A percentile compares a stretch with the other conserved stretches of the same genome.
phyloP scores from a whole-genome alignment of 2,113 vertebrate species.

The Tetraodon nigroviridis region DNA sequence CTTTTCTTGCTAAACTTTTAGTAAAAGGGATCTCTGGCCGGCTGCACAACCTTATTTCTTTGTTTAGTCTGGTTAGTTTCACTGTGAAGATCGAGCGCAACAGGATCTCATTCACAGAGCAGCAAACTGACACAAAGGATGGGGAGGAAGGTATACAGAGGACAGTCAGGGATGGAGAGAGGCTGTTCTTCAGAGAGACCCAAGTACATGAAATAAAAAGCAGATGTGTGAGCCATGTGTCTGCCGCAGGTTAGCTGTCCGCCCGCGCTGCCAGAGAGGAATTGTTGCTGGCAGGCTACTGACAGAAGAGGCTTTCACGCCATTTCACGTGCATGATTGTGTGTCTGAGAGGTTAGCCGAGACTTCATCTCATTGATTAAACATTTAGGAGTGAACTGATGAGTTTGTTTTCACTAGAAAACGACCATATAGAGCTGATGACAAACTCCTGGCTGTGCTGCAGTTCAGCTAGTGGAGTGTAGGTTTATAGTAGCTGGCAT shows the following conservation, averaged over 20 bases:
- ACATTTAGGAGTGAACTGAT: constrained; percentile 25
- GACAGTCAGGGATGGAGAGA: constrained; percentile 37
- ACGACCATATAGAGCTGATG: constrained; percentile 22
- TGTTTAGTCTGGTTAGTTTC: constrained; percentile 43
- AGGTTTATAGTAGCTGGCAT: constrained; percentile 57
- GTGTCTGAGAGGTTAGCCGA: constrained; percentile 1
- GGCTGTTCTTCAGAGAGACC: constrained; percentile 66
- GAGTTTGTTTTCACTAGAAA: constrained; percentile 44
- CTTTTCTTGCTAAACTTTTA: constrained; percentile 12
- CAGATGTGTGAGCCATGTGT: constrained; percentile 71
- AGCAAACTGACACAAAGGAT: constrained; percentile 28
- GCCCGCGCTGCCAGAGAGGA: constrained; percentile 51
- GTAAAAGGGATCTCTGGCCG: constrained; percentile 9
- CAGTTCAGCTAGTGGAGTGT: constrained; percentile 39
- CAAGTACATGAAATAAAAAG: constrained; percentile 76
- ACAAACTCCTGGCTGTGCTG: constrained; percentile 36
- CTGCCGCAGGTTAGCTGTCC: constrained; percentile 71
- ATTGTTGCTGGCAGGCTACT: constrained; percentile 64
- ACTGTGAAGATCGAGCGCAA: constrained; percentile 15
- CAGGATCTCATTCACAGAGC: constrained; percentile 26
- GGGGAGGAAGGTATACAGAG: constrained; percentile 50
- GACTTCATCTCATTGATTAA: constrained; percentile 32
- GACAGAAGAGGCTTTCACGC: constrained; percentile 53
- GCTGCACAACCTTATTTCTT: constrained; percentile 26
- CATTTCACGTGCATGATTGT: constrained; percentile 19